phyloP scores from a whole-genome alignment of 2,797 vertebrate genomes.

The Silurus lanzhouensis region DNA sequence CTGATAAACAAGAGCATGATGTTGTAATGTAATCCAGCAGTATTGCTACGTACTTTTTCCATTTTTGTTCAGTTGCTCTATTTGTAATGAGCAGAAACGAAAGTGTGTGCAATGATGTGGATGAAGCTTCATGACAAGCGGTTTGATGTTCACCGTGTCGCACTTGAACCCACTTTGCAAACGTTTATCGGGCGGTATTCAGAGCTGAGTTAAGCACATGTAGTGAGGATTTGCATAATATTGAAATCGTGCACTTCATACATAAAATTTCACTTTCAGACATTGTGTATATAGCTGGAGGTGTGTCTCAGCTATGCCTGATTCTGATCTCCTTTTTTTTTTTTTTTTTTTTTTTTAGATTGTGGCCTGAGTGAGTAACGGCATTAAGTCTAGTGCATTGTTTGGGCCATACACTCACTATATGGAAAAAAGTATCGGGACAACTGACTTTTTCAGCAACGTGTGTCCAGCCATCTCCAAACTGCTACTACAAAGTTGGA shows the following conservation, averaged over 20 bases:
- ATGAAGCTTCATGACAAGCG: background rate
- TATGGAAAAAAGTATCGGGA: too few species aligned
- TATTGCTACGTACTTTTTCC: background rate
- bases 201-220: background rate
- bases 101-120: background rate
- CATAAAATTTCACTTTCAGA: background rate
- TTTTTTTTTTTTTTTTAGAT: background rate
- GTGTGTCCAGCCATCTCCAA: too few species aligned
- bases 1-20: background rate
- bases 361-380: background rate
- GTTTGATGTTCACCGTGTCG: background rate
- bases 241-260: background rate
- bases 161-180: background rate
- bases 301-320: background rate
- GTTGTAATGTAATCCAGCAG: too few species aligned
- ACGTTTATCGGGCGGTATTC: background rate
- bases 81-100: background rate
- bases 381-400: background rate
- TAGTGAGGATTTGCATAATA: background rate
- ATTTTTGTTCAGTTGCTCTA: background rate
- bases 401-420: background rate
- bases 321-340: background rate
- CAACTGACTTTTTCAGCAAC: too few species aligned
- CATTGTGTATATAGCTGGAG: background rate
- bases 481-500: too few species aligned